phyloP scores from a whole-genome alignment of 2,888 invertebrate species.

The Pemphredon lugubris region DNA sequence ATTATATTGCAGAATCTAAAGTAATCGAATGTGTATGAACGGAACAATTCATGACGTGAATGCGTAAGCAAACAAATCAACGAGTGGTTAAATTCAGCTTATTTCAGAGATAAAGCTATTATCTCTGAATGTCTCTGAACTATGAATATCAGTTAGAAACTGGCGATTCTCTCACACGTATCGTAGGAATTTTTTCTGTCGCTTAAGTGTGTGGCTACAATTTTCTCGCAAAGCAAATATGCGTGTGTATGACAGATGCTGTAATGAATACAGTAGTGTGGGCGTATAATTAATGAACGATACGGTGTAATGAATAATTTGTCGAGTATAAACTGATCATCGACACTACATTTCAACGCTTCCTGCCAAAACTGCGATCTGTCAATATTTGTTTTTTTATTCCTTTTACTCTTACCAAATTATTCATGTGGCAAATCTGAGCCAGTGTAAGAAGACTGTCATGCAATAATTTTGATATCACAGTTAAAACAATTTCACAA shows the following conservation, averaged over 20 bases:
- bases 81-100: too few species aligned
- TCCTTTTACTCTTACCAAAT: background rate
- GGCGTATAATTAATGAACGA: slow-evolving; percentile 42
- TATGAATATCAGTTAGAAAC: too few species aligned
- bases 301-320: slow-evolving; percentile 19
- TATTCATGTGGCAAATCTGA: slow-evolving; percentile 15
- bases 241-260: slow-evolving; percentile 26
- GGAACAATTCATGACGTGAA: too few species aligned
- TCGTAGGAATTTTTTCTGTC: slow-evolving; percentile 33
- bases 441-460: slow-evolving; percentile 16
- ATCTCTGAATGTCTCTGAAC: too few species aligned
- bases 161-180: too few species aligned
- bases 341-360: background rate
- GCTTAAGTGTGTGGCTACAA: slow-evolving; percentile 26
- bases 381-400: background rate
- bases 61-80: too few species aligned
- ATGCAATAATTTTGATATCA: slow-evolving; percentile 41
- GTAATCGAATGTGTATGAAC: too few species aligned
- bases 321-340: slow-evolving; percentile 14
- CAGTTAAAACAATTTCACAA: slow-evolving; percentile 2
- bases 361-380: background rate
- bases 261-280: slow-evolving; percentile 27
- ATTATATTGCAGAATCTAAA: too few species aligned
- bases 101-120: too few species aligned
- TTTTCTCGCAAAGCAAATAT: slow-evolving; percentile 26